phyloP scores from a whole-genome alignment of 2,113 vertebrate genomes.

The Platysternon megacephalum region DNA sequence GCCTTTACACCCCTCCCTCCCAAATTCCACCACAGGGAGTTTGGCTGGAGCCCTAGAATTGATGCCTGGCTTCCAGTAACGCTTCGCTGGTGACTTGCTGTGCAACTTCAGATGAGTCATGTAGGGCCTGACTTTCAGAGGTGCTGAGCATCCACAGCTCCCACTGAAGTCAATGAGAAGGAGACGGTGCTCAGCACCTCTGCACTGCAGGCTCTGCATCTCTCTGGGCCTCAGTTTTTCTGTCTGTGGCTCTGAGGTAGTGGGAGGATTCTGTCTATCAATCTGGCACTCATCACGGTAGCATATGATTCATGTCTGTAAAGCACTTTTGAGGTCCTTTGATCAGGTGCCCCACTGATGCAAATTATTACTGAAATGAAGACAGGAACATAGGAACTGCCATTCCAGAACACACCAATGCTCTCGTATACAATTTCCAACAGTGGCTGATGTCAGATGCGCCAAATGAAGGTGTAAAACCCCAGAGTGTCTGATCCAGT shows the following conservation, averaged over 20 bases:
- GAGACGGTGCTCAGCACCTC: constrained; percentile 41
- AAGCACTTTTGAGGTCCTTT: background rate
- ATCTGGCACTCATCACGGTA: background rate
- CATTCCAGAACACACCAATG: background rate
- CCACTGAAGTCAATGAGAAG: constrained; percentile 28
- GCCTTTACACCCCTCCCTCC: background rate
- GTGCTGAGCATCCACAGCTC: background rate
- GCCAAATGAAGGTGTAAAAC: background rate
- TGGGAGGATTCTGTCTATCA: background rate
- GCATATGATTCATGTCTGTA: background rate
- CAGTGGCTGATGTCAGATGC: background rate
- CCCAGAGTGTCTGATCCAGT: background rate
- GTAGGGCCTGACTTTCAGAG: constrained; percentile 9
- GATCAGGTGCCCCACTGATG: background rate
- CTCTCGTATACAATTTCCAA: background rate
- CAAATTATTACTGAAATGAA: background rate
- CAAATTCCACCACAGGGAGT: background rate
- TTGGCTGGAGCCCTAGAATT: constrained; percentile 29
- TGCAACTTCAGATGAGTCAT: background rate
- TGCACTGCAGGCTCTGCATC: constrained; percentile 33
- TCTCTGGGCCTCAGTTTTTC: constrained; percentile 38
- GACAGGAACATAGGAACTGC: background rate
- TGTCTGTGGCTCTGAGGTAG: background rate
- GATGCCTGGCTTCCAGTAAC: constrained; percentile 42
- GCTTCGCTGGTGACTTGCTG: background rate